Conservation (phyloP, 2,888 invertebrate genomes). For the Siphonodentalium dalli region DNA sequence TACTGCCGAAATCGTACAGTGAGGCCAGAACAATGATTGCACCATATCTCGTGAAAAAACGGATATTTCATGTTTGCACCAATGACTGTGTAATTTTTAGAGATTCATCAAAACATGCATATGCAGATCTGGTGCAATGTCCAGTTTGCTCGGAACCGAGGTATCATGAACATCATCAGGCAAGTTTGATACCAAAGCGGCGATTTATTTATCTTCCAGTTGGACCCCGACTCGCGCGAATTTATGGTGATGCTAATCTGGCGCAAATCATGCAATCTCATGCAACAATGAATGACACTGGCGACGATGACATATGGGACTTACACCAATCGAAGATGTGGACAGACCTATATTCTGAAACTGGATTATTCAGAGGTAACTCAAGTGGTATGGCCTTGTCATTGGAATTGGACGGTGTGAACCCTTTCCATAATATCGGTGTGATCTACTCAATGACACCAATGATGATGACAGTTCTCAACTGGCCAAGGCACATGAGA, state of each 20-base stretch:
- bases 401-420: conserved; percentile 10
- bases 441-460: conserved; percentile 15
- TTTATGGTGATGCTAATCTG: conserved; percentile 9
- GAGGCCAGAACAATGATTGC: conserved; percentile 6
- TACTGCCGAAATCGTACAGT: conserved; percentile 4
- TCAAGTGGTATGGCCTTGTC: conserved; percentile 8
- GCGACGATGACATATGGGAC: conserved; percentile 7
- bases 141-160: conserved; percentile 1
- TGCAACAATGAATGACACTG: neutral
- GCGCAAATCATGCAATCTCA: conserved; percentile 2
- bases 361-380: conserved; percentile 8
- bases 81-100: conserved; percentile 7
- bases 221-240: conserved; percentile 8
- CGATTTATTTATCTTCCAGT: neutral
- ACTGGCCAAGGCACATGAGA: conserved; percentile 7
- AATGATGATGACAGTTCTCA: conserved; percentile 15
- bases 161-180: neutral
- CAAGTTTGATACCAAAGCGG: no score
- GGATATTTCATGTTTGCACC: conserved; percentile 2
- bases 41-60: conserved; percentile 10
- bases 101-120: neutral
- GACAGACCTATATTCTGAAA: conserved; percentile 7
- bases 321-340: conserved; percentile 10
- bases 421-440: conserved; percentile 14
- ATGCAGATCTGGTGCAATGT: neutral